Conservation (phyloP, 1,140 invertebrate genomes). For the Melitaea cinxia region DNA sequence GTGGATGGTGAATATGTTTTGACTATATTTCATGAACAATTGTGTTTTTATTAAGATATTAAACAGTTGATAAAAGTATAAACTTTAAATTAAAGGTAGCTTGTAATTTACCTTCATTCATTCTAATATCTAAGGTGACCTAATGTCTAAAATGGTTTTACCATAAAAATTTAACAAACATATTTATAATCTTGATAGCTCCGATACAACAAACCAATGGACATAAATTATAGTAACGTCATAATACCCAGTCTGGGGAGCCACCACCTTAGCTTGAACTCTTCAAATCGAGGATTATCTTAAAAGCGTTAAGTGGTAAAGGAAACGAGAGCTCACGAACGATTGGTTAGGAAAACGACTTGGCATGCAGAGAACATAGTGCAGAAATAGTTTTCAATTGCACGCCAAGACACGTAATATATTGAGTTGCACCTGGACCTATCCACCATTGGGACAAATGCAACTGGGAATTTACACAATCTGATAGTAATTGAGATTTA, state of each 20-base stretch:
- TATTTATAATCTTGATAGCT: conserved; percentile 32
- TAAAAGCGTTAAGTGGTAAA: conserved; percentile 22
- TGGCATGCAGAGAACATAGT: conserved; percentile 58
- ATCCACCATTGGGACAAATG: conserved; percentile 45
- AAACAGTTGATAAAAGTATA: too few relatives aligned
- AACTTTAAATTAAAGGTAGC: too few relatives aligned
- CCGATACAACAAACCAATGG: conserved; percentile 27
- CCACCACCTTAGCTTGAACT: conserved; percentile 37
- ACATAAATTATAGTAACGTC: conserved; percentile 40
- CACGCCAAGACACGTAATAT: conserved; percentile 64
- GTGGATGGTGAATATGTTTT: too few relatives aligned
- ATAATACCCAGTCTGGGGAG: conserved; percentile 40
- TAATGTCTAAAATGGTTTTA: conserved; percentile 5
- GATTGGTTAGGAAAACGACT: conserved; percentile 40
- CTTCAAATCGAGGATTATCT: conserved; percentile 14
- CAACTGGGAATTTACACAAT: conserved; percentile 17
- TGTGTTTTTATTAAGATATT: too few relatives aligned
- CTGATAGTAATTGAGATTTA: conserved; percentile 6
- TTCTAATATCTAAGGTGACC: not conserved
- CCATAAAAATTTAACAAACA: conserved; percentile 11
- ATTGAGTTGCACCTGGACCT: conserved; percentile 55
- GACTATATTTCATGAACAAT: too few relatives aligned
- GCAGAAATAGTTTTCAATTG: conserved; percentile 63
- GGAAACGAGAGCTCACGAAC: conserved; percentile 38
- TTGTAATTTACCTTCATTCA: not conserved